A percentile compares a stretch with the other conserved stretches of the same genome.
phyloP scores from a whole-genome alignment of 2,113 vertebrate genomes.

The Oncorhynchus mykiss region DNA sequence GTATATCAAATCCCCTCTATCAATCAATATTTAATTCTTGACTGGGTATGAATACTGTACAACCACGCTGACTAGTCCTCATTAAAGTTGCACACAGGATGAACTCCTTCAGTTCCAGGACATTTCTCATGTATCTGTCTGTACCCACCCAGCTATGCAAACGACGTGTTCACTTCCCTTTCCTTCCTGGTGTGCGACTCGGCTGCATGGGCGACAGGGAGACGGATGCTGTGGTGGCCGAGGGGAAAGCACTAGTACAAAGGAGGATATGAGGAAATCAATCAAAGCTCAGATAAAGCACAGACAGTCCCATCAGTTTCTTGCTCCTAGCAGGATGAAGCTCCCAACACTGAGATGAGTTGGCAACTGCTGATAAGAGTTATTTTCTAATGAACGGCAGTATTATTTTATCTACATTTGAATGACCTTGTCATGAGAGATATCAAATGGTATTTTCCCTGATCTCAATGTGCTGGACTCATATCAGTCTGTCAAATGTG shows the following conservation, averaged over 20 bases:
- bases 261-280: too few species aligned
- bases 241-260: too few species aligned
- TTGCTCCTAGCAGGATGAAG: slow-evolving; percentile 16
- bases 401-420: too few species aligned
- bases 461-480: too few species aligned
- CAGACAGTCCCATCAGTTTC: slow-evolving; percentile 20
- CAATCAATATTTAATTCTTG: too few species aligned
- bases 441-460: too few species aligned
- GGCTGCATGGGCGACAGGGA: slow-evolving; percentile 2
- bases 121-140: background rate
- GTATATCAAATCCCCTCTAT: background rate
- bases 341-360: background rate
- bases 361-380: too few species aligned
- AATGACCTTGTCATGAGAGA: too few species aligned
- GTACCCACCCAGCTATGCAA: slow-evolving; percentile 10
- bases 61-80: too few species aligned
- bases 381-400: too few species aligned
- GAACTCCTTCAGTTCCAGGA: background rate
- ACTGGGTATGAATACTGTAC: background rate
- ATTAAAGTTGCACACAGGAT: slow-evolving; percentile 3
- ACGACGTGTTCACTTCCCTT: slow-evolving; percentile 22
- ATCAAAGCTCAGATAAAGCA: slow-evolving; percentile 19
- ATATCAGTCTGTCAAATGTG: too few species aligned
- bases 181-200: slow-evolving; percentile 23
- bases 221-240: background rate